Conservation (phyloP, 1,140 invertebrate species). For the Cecropterus lyciades region DNA sequence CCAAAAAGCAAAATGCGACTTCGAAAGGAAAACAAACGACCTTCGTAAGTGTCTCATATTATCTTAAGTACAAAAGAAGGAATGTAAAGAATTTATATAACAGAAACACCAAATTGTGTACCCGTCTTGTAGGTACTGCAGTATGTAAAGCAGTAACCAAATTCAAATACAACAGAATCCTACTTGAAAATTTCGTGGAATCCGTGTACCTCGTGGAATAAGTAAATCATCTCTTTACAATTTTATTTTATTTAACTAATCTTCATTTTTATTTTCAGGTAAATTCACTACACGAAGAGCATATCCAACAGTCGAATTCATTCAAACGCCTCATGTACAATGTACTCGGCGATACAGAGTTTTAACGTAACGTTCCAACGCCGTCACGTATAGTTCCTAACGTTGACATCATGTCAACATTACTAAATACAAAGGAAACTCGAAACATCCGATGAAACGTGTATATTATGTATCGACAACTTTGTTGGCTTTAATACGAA, state of each 20-base stretch:
- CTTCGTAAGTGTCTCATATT: slow-evolving; percentile 61
- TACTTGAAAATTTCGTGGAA: too few relatives aligned
- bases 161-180: too few relatives aligned
- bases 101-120: too few relatives aligned
- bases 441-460: neutral
- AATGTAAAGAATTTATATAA: too few relatives aligned
- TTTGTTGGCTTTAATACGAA: slow-evolving; percentile 20
- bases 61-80: too few relatives aligned
- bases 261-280: slow-evolving; percentile 83
- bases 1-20: slow-evolving; percentile 58
- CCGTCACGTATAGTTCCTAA: slow-evolving; percentile 27
- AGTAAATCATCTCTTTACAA: too few relatives aligned
- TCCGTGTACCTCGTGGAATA: too few relatives aligned
- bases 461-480: slow-evolving; percentile 2
- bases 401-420: slow-evolving; percentile 18
- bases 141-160: too few relatives aligned
- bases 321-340: slow-evolving; percentile 97
- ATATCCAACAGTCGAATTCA: slow-evolving; percentile 95
- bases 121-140: too few relatives aligned
- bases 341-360: slow-evolving; percentile 91
- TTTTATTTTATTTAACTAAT: neutral
- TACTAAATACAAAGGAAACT: slow-evolving; percentile 14
- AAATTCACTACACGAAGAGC: slow-evolving; percentile 87
- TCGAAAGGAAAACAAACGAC: slow-evolving; percentile 75
- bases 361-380: slow-evolving; percentile 75